A percentile compares a stretch with the other conserved stretches of the same genome.
phyloP scores from a whole-genome alignment of 1,140 invertebrate genomes.

The Drosophila pectinifera region DNA sequence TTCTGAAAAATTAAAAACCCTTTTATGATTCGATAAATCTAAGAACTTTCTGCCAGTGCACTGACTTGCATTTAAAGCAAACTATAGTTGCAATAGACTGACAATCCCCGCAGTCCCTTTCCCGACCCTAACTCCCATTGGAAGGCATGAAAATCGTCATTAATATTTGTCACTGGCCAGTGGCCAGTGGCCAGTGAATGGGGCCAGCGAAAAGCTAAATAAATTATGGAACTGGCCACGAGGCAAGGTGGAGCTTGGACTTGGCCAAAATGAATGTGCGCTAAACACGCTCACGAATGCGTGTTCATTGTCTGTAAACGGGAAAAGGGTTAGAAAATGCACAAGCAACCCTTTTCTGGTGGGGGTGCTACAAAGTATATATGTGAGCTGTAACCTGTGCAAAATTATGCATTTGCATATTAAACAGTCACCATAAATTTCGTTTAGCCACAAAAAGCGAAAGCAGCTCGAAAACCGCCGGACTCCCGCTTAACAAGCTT shows the following conservation, averaged over 20 bases:
- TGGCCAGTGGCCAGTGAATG: conserved; percentile 74
- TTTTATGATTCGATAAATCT: not conserved
- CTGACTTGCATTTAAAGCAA: conserved; percentile 23
- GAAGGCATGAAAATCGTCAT: conserved; percentile 83
- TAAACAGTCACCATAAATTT: conserved; percentile 72
- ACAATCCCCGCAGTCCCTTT: conserved; percentile 2
- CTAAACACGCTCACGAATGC: conserved; percentile 73
- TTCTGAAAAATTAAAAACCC: not conserved
- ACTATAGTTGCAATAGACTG: conserved; percentile 41
- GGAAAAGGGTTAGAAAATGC: conserved; percentile 62
- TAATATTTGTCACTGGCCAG: conserved; percentile 83
- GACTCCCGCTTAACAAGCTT: conserved; percentile 52
- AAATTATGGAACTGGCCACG: conserved; percentile 66
- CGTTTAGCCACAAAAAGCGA: conserved; percentile 40
- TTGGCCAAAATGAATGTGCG: conserved; percentile 68
- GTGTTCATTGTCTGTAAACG: conserved; percentile 74
- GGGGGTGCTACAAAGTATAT: conserved; percentile 40
- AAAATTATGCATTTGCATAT: conserved; percentile 83
- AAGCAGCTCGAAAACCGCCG: conserved; percentile 39
- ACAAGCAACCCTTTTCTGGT: conserved; percentile 35
- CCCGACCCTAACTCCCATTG: conserved; percentile 30
- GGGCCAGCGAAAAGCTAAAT: conserved; percentile 62
- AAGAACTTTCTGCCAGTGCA: conserved; percentile 19
- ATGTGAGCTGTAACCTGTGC: conserved; percentile 45
- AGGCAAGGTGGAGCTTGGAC: conserved; percentile 44